Base-by-base conservation (phyloP, 1,140 invertebrate genomes). In the Dinothrombium tinctorium region DNA sequence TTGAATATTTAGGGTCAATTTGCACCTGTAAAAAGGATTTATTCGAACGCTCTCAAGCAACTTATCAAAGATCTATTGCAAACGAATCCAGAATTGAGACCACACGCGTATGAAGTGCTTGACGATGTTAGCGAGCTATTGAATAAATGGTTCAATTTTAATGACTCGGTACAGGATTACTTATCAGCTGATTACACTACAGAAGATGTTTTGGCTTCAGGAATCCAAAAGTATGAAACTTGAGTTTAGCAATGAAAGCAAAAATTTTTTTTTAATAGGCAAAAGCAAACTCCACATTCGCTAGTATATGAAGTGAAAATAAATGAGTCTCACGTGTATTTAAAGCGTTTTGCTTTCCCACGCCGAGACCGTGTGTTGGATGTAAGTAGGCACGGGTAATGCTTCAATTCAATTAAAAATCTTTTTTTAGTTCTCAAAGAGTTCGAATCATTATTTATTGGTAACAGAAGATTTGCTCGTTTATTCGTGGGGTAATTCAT, bases 401-500 rank as follows among this genome's bases (percentile, higher is more conserved):
- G 17, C 7, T 33, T 15, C 6, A 17, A 20, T 35, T 21, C 9
- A 35, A 17, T 6, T n/a, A 7, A 5, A 17, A 8, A n/a, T 19
- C 23, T 8, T 9, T 19, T 1, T 4, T 28, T 52, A 69, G 53
- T 60, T 75, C 20, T 62, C 69, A 28, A 64, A 70, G 23, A 71
- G 73, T 37, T 60, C 60, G 32, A 69, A 68, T 15, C 76, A 80
- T 56, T 67, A 69, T 50, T 63, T 79, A 40, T 68, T 71, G 21
- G 60, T 78, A 3, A 74, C 73, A 42, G 51, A 53, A 50, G 71
- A 77, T 52, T 60, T 63, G 24, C 56, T 66, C 11, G 71, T 76
- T 12, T 78, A 67, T 51, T 64, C 68, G 4, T 79, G 74, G 75
- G 76, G 76, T 22, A 64, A 70, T 52, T 71, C 71, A 9, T 57